Evolutionary conservation across 2,797 vertebrate species (phyloP), one percentile per base, ranked within the genome.

Genomic region (Antennarius maculatus): DNA sequence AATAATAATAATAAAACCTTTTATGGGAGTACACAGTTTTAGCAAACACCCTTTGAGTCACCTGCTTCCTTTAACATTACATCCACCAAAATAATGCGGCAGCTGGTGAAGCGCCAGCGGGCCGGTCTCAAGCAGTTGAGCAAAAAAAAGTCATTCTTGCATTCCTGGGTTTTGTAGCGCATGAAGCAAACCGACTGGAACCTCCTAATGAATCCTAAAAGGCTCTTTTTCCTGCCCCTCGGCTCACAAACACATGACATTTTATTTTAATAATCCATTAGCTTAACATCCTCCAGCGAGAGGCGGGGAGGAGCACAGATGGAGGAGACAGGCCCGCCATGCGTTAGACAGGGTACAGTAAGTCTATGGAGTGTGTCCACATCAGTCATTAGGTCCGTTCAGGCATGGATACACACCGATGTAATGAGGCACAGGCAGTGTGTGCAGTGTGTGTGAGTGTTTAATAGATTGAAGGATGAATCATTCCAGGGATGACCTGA

Each of bases 181-280:
- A 65, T 73, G 61, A 78, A 72, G 28, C 48, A 10, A 71, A 77
- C 49, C 13, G 50, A 71, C 65, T 84, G 77, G 65, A 82, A 84
- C 67, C 53, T 42, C 28, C 14, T 76, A 79, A 84, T 80, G 56
- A 85, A 66, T 60, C 76, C 71, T 61, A 70, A 79, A 72, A 50
- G 1, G 7, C 47, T 58, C 61, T 7, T 13, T 29, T n/a, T 61
- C 50, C 27, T 47, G 57, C 52, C 54, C 65, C 50, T 31, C 46
- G 69, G 74, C 76, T 69, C n/a, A 52, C 69, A 53, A 69, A 82
- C 72, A 73, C 76, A 79, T 79, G 83, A 72, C 77, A 81, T 87
- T 81, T 79, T 42, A 51, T 63, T 66, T 81, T 74, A 82, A 71
- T 80, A 74, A 84, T 84, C 71, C 84, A 88, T 89, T 89, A 86